A percentile compares a stretch with the other conserved stretches of the same genome.
phyloP scores from a whole-genome alignment of 1,140 invertebrate species.

The Nasonia vitripennis region DNA sequence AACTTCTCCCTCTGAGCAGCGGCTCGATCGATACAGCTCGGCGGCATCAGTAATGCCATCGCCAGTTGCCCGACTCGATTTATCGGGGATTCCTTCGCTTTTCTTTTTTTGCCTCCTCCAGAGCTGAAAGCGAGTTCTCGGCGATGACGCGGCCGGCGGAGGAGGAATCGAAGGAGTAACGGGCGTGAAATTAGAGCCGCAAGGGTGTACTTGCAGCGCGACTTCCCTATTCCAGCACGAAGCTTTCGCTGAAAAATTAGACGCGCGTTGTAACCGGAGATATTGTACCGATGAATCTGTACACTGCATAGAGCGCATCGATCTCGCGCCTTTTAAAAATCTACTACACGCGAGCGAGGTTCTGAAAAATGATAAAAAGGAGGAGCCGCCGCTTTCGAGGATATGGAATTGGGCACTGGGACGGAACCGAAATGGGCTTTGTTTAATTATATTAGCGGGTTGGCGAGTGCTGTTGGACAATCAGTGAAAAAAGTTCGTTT shows the following conservation, averaged over 20 bases:
- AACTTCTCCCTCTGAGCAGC: no score
- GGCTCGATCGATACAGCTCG: no score
- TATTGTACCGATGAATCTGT: background rate
- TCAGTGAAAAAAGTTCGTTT: no score
- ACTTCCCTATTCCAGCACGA: background rate
- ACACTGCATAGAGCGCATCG: no score
- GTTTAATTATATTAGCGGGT: background rate
- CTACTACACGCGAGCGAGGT: background rate
- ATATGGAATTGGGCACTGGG: background rate
- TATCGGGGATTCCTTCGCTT: background rate
- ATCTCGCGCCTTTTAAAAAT: no score
- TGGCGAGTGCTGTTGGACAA: background rate
- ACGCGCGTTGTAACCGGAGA: background rate
- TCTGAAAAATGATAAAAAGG: background rate
- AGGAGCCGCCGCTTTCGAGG: no score
- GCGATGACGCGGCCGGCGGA: no score
- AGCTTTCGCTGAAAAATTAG: background rate
- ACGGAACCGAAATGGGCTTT: background rate
- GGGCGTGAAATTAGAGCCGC: conserved; percentile 26
- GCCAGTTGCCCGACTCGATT: background rate
- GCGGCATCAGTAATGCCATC: no score
- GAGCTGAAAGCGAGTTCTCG: background rate
- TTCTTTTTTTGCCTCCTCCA: background rate
- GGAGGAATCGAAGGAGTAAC: background rate
- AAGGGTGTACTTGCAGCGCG: background rate